Base-by-base conservation (phyloP, 1,140 invertebrate genomes). In the Zaprionus taronus region DNA sequence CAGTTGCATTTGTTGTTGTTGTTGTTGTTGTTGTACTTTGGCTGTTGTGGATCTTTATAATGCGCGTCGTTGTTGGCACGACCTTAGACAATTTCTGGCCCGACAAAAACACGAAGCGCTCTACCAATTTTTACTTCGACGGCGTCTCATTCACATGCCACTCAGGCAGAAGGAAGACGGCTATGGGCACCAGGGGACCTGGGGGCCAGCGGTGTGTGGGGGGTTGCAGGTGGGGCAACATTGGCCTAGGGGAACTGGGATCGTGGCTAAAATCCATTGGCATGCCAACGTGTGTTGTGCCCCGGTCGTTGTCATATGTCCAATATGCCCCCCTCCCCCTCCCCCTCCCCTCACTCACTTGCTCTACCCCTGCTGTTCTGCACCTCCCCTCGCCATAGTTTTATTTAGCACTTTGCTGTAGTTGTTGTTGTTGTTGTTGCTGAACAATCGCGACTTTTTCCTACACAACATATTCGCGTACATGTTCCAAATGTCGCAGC, bases 11-110 rank as follows among this genome's bases (percentile, higher is more conserved):
- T 68, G 65, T 17, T 24, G 14, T 51, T 26, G 36, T 14, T 38
- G 41, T 41, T 41, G 55, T 28, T 61, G 47, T 58, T 64, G 31
- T 34, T 34, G 31, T 34, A 63, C 28, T 64, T 58, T 71, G 57
- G 12, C 55, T 75, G 60, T 34, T 77, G 65, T 56, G 36, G 49
- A 74, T 80, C 79, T 87, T 76, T 87, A 89, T 90, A 90, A 89
- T 87, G 81, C 83, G 47, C 81, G 62, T 84, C 71, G 78, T 60
- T 80, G 79, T 51, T 81, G 78, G 85, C 84, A 89, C 85, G 84
- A 89, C 84, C 84, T 90, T 76, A 89, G 84, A 89, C 85, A 89
- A 89, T 90, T 76, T 76, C 84, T 87, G 71, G 55, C 79, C 76
- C 38, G 28, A 44, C 38, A 15, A 28, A 38, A 69, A 44, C 61